Conservation (phyloP, 2,888 invertebrate genomes). For the Zaprionus bogoriensis region DNA sequence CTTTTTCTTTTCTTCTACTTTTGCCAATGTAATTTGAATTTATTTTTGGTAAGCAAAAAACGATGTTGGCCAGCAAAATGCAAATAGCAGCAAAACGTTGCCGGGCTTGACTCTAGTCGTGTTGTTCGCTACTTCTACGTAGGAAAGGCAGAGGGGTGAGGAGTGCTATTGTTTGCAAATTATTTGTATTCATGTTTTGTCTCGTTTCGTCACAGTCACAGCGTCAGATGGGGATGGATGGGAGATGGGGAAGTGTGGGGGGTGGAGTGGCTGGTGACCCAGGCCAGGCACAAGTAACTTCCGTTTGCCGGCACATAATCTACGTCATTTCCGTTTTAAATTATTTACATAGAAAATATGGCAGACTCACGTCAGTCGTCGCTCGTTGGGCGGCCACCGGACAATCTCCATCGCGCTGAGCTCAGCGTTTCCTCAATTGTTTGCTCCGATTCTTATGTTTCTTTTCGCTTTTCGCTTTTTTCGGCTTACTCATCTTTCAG, state of each 20-base stretch:
- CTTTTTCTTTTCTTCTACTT: conserved; percentile 1
- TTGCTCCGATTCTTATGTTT: conserved; percentile 47
- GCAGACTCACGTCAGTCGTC: conserved; percentile 43
- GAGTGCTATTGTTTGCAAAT: conserved; percentile 61
- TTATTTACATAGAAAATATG: conserved; percentile 70
- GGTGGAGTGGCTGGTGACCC: not conserved
- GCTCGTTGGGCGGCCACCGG: not conserved
- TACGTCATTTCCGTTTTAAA: conserved; percentile 71
- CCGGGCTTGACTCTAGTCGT: conserved; percentile 10
- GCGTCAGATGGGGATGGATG: conserved; percentile 23
- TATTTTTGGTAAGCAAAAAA: conserved; percentile 48
- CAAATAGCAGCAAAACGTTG: conserved; percentile 61
- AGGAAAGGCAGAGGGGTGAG: not conserved
- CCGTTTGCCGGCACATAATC: conserved; percentile 68
- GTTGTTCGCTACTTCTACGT: not conserved
- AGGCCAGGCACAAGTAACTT: conserved; percentile 49
- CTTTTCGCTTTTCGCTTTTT: not conserved
- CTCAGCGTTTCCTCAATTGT: conserved; percentile 50
- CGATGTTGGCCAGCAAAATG: conserved; percentile 42
- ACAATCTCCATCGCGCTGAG: conserved; percentile 12
- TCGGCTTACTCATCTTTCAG: conserved; percentile 44
- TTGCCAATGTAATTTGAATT: conserved; percentile 48
- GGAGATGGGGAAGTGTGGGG: not conserved
- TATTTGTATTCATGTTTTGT: conserved; percentile 62
- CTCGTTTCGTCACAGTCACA: conserved; percentile 28